Evolutionary conservation across 2,888 invertebrate genomes (phyloP), one percentile per base, ranked within the genome.

Genomic region (Eupithecia abbreviata): DNA sequence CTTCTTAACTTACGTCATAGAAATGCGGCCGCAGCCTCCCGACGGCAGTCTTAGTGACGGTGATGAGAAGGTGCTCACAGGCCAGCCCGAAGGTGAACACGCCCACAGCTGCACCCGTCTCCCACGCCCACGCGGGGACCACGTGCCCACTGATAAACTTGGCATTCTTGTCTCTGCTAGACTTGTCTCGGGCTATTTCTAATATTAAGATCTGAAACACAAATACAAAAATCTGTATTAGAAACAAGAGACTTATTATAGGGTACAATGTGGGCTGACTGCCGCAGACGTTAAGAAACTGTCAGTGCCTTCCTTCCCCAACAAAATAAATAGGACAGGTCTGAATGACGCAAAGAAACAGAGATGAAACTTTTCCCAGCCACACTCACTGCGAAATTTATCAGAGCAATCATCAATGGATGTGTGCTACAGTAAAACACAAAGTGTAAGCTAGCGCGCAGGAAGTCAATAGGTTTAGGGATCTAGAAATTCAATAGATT

Each of bases 1-100:
- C 30, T 30, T 30, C 5, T 51, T 51, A 18, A 88, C 93, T 90
- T 85, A 94, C 94, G 77, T 96, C 96, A 87, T 97, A 95, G 90
- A 98, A 99, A 90, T 98, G 98, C 0, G 98, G 98, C 74, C 98
- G 93, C 76, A 98, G 93, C 78, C 98, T 96, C 4, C 98, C 98
- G 74, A 98, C 96, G 30, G 96, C 96, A 87, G 97, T 97, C 90
- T 98, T 98, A 67, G 97, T 97, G 51, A 97, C 93, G 87, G 98
- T 98, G 2, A 97, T 97, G 10, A 97, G 96, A 49, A 98, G 91
- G 85, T 97, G 97, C 72, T 97, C 97, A 78, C 96, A 96, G 4
- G 96, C 96, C 1, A 97, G 97, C 0, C 98, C 98, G 89, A 98
- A 98, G 10, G 96, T 95, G 89, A 97, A 98, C 43, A 97, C 91